phyloP scores from a whole-genome alignment of 2,113 vertebrate species.

The Channa argus region DNA sequence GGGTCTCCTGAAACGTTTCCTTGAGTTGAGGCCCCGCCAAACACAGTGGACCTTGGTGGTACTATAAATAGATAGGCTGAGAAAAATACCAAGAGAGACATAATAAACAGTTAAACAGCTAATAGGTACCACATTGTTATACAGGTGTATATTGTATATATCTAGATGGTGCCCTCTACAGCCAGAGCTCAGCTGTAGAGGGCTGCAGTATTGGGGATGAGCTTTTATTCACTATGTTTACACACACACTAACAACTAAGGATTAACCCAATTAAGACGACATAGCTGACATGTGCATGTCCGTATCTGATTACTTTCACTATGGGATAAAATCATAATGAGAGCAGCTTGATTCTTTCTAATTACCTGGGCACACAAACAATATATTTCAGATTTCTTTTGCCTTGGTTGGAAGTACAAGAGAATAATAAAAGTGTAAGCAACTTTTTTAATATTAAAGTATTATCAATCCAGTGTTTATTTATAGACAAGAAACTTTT shows the following conservation, averaged over 20 bases:
- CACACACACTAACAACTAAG: slow-evolving; percentile 8
- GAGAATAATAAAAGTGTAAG: not conserved
- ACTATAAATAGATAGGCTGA: not conserved
- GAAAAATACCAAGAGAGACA: not conserved
- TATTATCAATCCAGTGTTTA: not conserved
- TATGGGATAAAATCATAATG: slow-evolving; percentile 31
- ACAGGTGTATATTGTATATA: not conserved
- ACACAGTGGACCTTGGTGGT: not conserved
- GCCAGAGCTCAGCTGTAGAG: slow-evolving; percentile 2
- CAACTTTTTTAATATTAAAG: not conserved
- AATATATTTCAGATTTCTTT: not conserved
- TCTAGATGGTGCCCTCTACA: not conserved
- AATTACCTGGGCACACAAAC: slow-evolving; percentile 15
- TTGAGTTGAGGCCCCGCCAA: not conserved
- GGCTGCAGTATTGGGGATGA: not conserved
- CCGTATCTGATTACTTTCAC: slow-evolving; percentile 45
- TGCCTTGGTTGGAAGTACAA: slow-evolving; percentile 3
- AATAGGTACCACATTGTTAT: not conserved
- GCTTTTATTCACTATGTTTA: slow-evolving; percentile 11
- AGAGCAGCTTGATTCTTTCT: slow-evolving; percentile 23
- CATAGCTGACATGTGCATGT: slow-evolving; percentile 22
- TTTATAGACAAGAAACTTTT: too few species aligned
- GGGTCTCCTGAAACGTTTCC: not conserved
- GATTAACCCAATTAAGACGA: slow-evolving; percentile 30
- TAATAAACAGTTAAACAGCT: too few species aligned